Percentiles rank a stretch among this genome's conserved stretches.
These are phyloP conservation scores for Megaptera novaeangliae DNA, from an alignment of 2,113 vertebrate species.

Conservation along the genomic window DNA sequence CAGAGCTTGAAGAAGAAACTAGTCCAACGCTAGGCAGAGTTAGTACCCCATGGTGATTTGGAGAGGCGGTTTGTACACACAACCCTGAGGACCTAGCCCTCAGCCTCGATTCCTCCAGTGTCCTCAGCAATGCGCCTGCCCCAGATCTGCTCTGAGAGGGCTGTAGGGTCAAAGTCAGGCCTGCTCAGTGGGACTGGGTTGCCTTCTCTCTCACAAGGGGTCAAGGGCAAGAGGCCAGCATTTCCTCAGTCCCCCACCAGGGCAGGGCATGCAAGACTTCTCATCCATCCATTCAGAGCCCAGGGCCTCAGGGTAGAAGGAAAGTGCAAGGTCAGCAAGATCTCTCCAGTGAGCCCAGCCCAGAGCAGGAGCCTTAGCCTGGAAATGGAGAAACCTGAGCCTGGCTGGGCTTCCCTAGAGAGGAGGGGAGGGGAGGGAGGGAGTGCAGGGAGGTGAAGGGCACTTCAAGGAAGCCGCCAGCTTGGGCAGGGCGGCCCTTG, in stretches of 20 bases:
- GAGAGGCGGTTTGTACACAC: neutral
- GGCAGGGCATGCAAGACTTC: neutral
- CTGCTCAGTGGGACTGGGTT: neutral
- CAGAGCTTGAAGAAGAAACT: neutral
- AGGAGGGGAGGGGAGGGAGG: neutral
- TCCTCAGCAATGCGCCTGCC: neutral
- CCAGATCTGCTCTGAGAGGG: neutral
- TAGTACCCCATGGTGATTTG: neutral
- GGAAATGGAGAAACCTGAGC: slow-evolving; percentile 55
- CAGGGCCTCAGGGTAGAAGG: neutral
- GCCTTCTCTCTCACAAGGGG: neutral
- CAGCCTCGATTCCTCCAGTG: neutral
- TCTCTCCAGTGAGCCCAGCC: neutral
- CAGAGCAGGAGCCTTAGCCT: neutral
- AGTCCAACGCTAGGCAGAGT: neutral
- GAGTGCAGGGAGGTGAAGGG: neutral
- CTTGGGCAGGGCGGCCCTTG: neutral
- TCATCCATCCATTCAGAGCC: neutral
- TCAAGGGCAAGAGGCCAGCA: neutral
- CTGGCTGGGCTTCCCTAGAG: neutral
- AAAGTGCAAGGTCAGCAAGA: slow-evolving; percentile 39
- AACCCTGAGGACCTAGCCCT: neutral
- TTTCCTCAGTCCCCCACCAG: neutral
- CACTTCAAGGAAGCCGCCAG: slow-evolving; percentile 9
- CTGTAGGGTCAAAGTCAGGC: neutral